Base-by-base conservation (phyloP, 2,888 invertebrate genomes). In the Acleris emargana region DNA sequence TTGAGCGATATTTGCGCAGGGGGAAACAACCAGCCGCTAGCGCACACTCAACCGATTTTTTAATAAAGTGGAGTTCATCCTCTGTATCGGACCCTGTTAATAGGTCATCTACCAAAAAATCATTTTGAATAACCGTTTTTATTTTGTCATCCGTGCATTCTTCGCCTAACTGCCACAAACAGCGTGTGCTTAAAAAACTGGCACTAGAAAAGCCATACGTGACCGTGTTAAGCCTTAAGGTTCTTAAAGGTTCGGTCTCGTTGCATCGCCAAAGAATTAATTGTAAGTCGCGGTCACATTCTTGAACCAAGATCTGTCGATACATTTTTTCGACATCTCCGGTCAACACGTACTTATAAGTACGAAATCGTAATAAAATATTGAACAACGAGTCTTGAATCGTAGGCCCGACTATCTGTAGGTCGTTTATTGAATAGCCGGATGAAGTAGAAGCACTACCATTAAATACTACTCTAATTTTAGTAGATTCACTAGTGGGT, bases 211-310 rank as follows among this genome's bases (percentile, higher is more conserved):
- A 42, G 7, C 57, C 63, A 32, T 63, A 63, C 3, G 63, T 63
- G 43, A 43, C 43, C 43, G 43, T 43, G 43, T 43, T 43, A n/a
- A 43, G 43, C 43, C 43, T 43, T 13, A 55, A 43, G 11, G 58
- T 49, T 5, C 32, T 22, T 17, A 67, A 28, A 16, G 62, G 62
- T 11, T 53, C 47, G 16, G 17, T 20, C 28, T 58, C 58, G 16
- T 67, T 28, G 5, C 47, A 25, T 17, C 67, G 52, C 67, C 67
- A 68, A n/a, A 70, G 22, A 17, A 70, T 70, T 11, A 67, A 17
- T 50, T 68, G 69, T n/a, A 68, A 60, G 17, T 67, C 38, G 1
- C 67, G 57, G 45, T 69, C 59, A 17, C 45, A 45, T 22, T 68
- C 64, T n/a, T 50, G 32, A 3, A 58, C 17, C 13, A 1, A 7